Conservation (phyloP, 2,888 invertebrate species). For the Lycaena phlaeas region DNA sequence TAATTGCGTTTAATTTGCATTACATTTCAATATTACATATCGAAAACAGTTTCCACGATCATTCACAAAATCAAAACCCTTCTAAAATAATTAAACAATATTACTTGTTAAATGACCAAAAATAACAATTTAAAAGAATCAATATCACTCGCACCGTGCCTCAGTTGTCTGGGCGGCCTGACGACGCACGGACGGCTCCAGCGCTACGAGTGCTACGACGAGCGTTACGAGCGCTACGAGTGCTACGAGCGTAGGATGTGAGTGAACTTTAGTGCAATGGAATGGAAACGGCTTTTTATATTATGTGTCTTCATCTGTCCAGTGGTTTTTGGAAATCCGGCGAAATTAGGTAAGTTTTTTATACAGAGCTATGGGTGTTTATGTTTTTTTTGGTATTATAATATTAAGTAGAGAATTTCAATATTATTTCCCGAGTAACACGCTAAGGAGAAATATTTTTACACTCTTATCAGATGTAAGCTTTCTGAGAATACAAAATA, state of each 20-base stretch:
- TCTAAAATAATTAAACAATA: too few relatives aligned
- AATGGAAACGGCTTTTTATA: constrained; percentile 35
- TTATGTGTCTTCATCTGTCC: constrained; percentile 31
- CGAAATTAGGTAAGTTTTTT: constrained; percentile 60
- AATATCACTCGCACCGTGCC: constrained; percentile 47
- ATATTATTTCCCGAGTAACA: too few relatives aligned
- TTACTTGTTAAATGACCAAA: constrained; percentile 58
- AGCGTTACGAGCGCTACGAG: constrained; percentile 26
- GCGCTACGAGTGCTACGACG: constrained; percentile 15
- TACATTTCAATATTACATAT: too few relatives aligned
- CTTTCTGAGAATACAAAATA: too few relatives aligned
- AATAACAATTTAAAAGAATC: constrained; percentile 70
- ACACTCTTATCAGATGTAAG: too few relatives aligned
- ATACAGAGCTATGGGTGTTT: not conserved
- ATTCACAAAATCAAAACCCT: too few relatives aligned
- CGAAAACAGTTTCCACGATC: too few relatives aligned
- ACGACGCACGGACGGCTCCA: constrained; percentile 39
- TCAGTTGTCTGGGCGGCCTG: constrained; percentile 58
- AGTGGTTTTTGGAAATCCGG: constrained; percentile 48
- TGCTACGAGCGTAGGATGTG: constrained; percentile 16
- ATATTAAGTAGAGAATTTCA: too few relatives aligned
- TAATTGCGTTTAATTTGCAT: too few relatives aligned
- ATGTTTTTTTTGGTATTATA: not conserved
- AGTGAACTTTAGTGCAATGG: constrained; percentile 27
- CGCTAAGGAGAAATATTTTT: too few relatives aligned